Evolutionary conservation across 2,888 invertebrate genomes (phyloP).

Genomic region (Nephrotoma guestfalica): DNA sequence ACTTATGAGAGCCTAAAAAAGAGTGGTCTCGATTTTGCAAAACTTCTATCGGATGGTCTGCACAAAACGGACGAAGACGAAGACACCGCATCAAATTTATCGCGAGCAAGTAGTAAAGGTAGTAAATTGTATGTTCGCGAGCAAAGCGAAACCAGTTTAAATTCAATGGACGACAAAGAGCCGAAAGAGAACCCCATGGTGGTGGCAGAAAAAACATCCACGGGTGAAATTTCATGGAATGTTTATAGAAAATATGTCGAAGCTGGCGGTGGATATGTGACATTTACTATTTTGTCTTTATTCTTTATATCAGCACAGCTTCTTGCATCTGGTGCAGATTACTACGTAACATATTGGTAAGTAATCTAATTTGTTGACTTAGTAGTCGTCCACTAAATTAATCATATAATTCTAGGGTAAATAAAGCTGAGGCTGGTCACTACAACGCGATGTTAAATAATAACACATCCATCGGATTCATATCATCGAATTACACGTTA

Average conservation of each 20-base stretch:
- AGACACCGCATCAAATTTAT: background rate
- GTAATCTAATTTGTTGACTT: constrained; percentile 12
- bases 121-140: constrained; percentile 18
- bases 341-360: constrained; percentile 65
- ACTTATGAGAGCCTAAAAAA: constrained; percentile 56
- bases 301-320: constrained; percentile 52
- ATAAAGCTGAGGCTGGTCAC: background rate
- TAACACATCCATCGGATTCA: background rate
- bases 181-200: constrained; percentile 18
- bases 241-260: constrained; percentile 56
- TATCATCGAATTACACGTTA: background rate
- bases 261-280: constrained; percentile 52
- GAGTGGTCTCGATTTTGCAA: constrained; percentile 63
- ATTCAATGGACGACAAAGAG: constrained; percentile 2
- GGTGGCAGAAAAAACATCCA: constrained; percentile 34
- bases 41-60: constrained; percentile 40
- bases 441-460: background rate
- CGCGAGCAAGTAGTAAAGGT: background rate
- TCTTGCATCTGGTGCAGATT: constrained; percentile 59
- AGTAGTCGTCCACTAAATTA: background rate
- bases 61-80: background rate
- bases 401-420: constrained; percentile 9
- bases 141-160: constrained; percentile 14
- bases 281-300: constrained; percentile 42
- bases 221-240: constrained; percentile 24